Evolutionary conservation across 2,888 invertebrate genomes (phyloP).

Genomic region (Strigamia transsilvanica): DNA sequence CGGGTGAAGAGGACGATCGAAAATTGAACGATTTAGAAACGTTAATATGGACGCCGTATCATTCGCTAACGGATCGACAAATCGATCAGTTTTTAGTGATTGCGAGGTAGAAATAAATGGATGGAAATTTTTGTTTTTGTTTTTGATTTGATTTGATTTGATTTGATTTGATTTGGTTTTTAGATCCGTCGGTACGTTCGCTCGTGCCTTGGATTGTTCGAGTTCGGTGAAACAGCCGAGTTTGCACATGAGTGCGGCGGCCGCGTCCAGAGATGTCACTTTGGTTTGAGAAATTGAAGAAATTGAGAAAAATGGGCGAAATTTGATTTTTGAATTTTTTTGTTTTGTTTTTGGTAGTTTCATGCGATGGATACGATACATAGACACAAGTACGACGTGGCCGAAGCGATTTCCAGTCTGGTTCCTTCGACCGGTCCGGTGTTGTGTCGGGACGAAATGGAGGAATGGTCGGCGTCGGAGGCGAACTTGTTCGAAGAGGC

Average conservation of each 20-base stretch:
- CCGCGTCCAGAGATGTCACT: constrained; percentile 97
- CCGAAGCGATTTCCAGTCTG: constrained; percentile 87
- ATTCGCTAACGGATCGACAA: constrained; percentile 90
- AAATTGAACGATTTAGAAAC: constrained; percentile 83
- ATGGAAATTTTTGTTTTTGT: not conserved
- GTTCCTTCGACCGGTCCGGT: constrained; percentile 96
- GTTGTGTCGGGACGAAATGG: constrained; percentile 98
- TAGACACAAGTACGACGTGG: constrained; percentile 89
- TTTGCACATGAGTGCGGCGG: constrained; percentile 98
- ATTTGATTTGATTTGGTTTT: constrained; percentile 68
- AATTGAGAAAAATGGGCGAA: too few species aligned
- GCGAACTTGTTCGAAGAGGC: constrained; percentile 99
- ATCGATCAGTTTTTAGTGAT: constrained; percentile 98
- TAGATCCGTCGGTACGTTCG: constrained; percentile 97
- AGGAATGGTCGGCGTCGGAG: constrained; percentile 99
- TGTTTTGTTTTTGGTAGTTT: constrained; percentile 70
- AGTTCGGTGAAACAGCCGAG: constrained; percentile 98
- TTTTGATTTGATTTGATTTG: not conserved
- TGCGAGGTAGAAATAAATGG: constrained; percentile 65
- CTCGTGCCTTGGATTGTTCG: constrained; percentile 96
- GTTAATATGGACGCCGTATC: constrained; percentile 93
- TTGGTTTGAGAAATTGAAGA: constrained; percentile 70
- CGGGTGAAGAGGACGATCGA: constrained; percentile 72
- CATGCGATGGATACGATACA: constrained; percentile 98
- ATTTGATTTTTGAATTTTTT: not conserved